Evolutionary conservation across 1,140 invertebrate species (phyloP), one percentile per base, ranked within the genome.

Genomic region (Drosophila santomea): DNA sequence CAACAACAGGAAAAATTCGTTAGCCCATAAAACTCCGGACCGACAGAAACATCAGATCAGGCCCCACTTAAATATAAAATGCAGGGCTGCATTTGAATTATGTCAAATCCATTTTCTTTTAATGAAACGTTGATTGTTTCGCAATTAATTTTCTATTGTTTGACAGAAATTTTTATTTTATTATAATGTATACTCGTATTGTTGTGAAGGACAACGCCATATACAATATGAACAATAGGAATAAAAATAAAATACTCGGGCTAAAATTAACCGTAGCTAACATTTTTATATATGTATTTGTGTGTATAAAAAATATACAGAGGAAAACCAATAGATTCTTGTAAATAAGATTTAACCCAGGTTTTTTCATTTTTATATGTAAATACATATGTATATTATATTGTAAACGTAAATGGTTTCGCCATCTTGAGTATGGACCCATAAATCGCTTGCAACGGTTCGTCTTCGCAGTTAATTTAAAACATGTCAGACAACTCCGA

Each of bases 41-140:
- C 41, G 48, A 55, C 54, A 50, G 47, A 55, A 38, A 38, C 55
- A 64, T 56, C 59, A 38, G 61, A 48, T 62, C 61, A 73, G 51
- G 45, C 69, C 67, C 69, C 83, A 89, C 84, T 91, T 74, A 76
- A 76, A 86, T 84, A 80, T 91, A 72, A 76, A 76, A 86, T 84
- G 84, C 84, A 91, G 69, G 68, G 55, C 89, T 91, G 89, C 83
- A 88, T 89, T 91, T 91, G 88, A 91, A 89, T 91, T 91, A 91
- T 91, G 88, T 91, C 88, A 91, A 91, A 91, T 89, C 83, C 88
- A 91, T 91, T 91, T 91, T 89, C 81, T 91, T 90, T 90, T 90
- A 90, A 90, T 90, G 86, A 89, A 89, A 89, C 85, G 84, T 89
- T 89, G 84, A 89, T 89, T 89, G 84, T 89, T 89, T 84, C 84